These are phyloP conservation scores for Cichlasoma orientale DNA, from an alignment of 2,797 vertebrate species.

Conservation along the genomic window DNA sequence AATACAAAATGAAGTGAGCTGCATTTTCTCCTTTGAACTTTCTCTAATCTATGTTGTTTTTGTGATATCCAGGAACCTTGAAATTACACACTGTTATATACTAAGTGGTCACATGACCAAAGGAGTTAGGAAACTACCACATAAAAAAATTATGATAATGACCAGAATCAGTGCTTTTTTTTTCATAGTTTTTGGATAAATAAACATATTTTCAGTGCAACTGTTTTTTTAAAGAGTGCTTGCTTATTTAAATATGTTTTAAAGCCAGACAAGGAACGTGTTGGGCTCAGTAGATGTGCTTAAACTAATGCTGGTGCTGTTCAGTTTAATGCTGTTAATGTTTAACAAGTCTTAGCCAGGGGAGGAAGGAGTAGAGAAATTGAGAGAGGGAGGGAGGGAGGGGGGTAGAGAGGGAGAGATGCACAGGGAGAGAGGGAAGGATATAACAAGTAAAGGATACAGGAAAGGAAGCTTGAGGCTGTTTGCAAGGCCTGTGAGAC, in stretches of 20 bases:
- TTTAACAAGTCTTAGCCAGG: background rate
- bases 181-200: background rate
- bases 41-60: background rate
- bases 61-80: background rate
- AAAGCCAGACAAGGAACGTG: background rate
- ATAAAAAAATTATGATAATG: background rate
- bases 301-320: background rate
- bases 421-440: background rate
- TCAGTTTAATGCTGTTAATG: background rate
- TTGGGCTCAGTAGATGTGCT: background rate
- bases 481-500: constrained; percentile 73
- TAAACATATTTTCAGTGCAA: background rate
- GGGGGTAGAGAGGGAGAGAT: background rate
- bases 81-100: background rate
- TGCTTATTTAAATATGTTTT: background rate
- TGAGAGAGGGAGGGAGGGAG: background rate
- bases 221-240: background rate
- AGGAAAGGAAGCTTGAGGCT: constrained; percentile 54
- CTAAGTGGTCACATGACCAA: background rate
- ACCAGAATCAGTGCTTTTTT: background rate
- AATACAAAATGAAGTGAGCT: background rate
- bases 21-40: background rate
- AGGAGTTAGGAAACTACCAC: background rate
- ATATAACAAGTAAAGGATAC: constrained; percentile 22
- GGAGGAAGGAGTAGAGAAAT: background rate